phyloP scores from a whole-genome alignment of 35 echinoderm and acorn worm species.

The Lytechinus variegatus region DNA sequence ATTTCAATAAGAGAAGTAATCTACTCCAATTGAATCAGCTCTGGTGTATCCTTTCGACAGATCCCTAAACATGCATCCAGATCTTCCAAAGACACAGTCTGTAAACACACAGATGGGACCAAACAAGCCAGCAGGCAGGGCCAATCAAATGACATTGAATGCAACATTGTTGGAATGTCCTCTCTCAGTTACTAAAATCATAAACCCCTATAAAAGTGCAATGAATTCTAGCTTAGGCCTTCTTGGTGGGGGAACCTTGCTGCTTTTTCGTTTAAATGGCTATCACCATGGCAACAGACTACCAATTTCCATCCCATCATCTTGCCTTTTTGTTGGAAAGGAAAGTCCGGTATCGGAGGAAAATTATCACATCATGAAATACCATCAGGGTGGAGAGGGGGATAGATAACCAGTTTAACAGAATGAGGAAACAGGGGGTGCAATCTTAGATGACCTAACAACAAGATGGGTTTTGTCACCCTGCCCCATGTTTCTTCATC shows the following conservation, averaged over 20 bases:
- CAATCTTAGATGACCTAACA: background rate
- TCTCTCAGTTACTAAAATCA: background rate
- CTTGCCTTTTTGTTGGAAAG: background rate
- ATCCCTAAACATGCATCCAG: constrained; percentile 29
- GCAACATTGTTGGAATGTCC: constrained; percentile 27
- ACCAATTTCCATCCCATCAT: background rate
- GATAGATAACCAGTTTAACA: background rate
- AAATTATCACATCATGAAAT: constrained; percentile 20
- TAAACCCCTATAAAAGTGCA: constrained; percentile 26
- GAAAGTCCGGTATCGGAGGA: background rate
- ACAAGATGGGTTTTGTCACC: constrained; percentile 44
- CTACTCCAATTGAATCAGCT: constrained; percentile 14
- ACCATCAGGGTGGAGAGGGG: background rate
- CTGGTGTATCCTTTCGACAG: constrained; percentile 30
- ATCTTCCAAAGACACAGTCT: background rate
- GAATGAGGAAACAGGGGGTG: background rate
- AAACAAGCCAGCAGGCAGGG: constrained; percentile 5
- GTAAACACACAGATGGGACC: background rate
- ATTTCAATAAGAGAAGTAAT: constrained; percentile 21
- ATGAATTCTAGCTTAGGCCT: constrained; percentile 29
- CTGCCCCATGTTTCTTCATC: background rate
- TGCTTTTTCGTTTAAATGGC: background rate
- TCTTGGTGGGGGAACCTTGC: background rate
- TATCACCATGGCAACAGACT: constrained; percentile 15
- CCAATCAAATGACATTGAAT: background rate